A percentile compares a stretch with the other conserved stretches of the same genome.
phyloP scores from a whole-genome alignment of 2,113 vertebrate genomes.

The Sialia sialis region DNA sequence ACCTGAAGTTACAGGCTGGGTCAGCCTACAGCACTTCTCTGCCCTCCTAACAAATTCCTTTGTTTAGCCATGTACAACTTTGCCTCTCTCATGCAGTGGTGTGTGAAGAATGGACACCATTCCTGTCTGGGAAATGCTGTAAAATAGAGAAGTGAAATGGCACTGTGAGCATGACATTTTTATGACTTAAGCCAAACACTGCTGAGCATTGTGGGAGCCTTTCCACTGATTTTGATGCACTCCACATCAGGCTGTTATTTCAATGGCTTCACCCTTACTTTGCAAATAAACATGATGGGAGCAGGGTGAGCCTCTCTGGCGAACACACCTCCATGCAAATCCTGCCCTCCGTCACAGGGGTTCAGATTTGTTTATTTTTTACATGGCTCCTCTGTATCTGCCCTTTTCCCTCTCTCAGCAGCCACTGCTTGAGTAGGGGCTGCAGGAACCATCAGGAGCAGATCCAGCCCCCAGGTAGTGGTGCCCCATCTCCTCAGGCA shows the following conservation, averaged over 20 bases:
- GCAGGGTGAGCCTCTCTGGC: background rate
- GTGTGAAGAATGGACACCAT: background rate
- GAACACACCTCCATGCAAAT: background rate
- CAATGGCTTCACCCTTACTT: background rate
- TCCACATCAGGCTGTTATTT: background rate
- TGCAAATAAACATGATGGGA: background rate
- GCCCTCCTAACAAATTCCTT: background rate
- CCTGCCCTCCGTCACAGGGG: background rate
- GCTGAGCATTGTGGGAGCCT: background rate
- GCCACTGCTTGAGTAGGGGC: background rate
- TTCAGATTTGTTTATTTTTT: background rate
- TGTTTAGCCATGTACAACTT: background rate
- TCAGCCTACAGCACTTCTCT: background rate
- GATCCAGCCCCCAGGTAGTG: background rate
- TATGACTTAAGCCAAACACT: background rate
- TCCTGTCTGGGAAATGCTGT: background rate
- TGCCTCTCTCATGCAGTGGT: background rate
- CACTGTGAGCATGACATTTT: background rate
- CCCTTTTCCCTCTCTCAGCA: background rate
- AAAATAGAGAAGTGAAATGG: background rate
- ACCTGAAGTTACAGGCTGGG: background rate
- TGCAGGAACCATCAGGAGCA: rapidly evolving
- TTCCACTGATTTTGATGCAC: background rate
- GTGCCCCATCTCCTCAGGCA: background rate
- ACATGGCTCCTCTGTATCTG: background rate